Base-by-base conservation (phyloP, 2,797 vertebrate genomes). In the Tapera naevia region DNA sequence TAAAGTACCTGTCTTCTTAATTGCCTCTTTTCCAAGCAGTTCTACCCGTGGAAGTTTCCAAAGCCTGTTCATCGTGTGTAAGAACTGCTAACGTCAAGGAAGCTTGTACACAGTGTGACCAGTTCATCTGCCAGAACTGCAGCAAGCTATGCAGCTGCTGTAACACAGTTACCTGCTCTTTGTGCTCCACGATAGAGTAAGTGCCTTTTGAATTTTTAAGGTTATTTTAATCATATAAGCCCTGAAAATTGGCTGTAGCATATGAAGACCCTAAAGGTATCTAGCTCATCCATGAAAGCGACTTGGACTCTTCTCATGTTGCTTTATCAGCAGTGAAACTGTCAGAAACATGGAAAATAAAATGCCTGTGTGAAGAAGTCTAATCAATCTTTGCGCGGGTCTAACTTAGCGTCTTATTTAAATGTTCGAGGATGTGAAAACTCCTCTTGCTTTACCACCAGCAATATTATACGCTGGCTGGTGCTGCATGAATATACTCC, bases 111-210 rank as follows among this genome's bases (percentile, higher is more conserved):
- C 98, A 97, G 76, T 98, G 98, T 1, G 97, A 97, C 32, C 97
- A 60, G 4, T 67, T 96, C 28, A n/a, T 98, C 15, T 98, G 98
- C 13, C 95, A 86, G 62, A 88, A 7, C 65, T 98, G 98, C 58
- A 91, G 97, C 88, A 96, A 92, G 72, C 75, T 95, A 85, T 98
- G 98, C 95, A 78, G 96, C 88, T 83, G 95, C 93, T 98, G 98
- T 1, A 97, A 79, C 7, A 4, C 95, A 0, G 30, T 94, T 18
- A 85, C 93, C 76, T 98, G 98, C n/a, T 72, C 97, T 14, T 51
- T 97, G 50, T 98, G 98, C 48, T 95, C 96, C 12, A 23, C 97
- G 4, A 3, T 74, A 5, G 97, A 98, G 98, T 98, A 95, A 98
- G 98, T 98, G 80, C 53, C 58, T 27, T 14, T 10, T 6, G 4